Evolutionary conservation across 2,888 invertebrate species (phyloP), one percentile per base, ranked within the genome.

Genomic region (Marronus borbonicus): DNA sequence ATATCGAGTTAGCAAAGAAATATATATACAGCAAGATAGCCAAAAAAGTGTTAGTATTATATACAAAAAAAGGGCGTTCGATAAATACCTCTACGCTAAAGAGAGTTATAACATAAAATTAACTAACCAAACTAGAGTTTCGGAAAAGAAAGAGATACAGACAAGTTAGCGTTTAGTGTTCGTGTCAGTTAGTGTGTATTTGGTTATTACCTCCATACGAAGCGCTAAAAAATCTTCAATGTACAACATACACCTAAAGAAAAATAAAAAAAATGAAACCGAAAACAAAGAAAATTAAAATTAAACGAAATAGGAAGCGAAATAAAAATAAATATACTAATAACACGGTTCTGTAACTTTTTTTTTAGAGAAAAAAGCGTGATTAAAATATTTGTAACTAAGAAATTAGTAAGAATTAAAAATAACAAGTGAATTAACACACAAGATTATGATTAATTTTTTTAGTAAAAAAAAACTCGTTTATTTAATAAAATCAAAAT

Each of bases 111-210:
- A 12, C 5, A 36, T 36, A 36, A 44, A 44, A 44, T 44, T 44
- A 77, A 70, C 62, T 62, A 69, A 77, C 62, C 58, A 70, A 77
- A 62, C 70, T 72, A 72, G 50, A 68, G 49, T 50, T 36, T 78
- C 39, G 62, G 49, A 78, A 39, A 78, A 74, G 44, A 72, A 76
- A 66, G 55, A 76, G 68, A 66, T 70, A 58, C 2, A 20, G 75
- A 80, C 14, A 68, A 68, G 68, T 68, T 68, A 68, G 79, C 76
- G 49, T 69, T 58, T 72, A 80, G 74, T 77, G 79, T 80, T 77
- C 64, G 82, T 82, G 81, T 82, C 81, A 79, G 80, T 82, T 68
- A 68, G 81, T 83, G 83, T 83, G 74, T 80, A 80, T 78, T 80
- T 79, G 79, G 80, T 81, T 81, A 79, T 81, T 80, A 80, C 79